phyloP scores from a whole-genome alignment of 2,888 invertebrate genomes.

The Troides aeacus region DNA sequence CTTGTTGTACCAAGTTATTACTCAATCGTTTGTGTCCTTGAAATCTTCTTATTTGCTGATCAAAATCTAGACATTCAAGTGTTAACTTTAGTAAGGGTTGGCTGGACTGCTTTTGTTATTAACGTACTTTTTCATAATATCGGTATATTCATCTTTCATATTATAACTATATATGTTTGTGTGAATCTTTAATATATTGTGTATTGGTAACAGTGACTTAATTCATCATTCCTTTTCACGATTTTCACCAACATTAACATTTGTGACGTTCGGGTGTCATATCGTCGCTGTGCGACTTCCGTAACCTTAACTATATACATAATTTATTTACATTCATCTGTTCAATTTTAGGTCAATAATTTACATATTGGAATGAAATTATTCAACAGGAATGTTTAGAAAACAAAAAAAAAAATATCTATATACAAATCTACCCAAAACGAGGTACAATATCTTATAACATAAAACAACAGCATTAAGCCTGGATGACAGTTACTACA shows the following conservation, averaged over 20 bases:
- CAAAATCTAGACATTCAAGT: neutral
- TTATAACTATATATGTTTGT: conserved; percentile 8
- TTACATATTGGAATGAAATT: conserved; percentile 71
- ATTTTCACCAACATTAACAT: conserved; percentile 47
- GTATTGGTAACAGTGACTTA: conserved; percentile 29
- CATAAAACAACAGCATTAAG: conserved; percentile 65
- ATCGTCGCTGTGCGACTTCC: conserved; percentile 71
- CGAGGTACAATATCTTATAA: conserved; percentile 37
- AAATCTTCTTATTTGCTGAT: neutral
- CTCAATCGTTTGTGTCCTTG: conserved; percentile 1
- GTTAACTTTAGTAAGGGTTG: too few relatives aligned
- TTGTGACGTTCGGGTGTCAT: conserved; percentile 33
- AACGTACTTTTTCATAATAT: neutral
- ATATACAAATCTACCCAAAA: conserved; percentile 60
- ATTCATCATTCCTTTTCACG: conserved; percentile 49
- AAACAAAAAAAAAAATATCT: conserved; percentile 51
- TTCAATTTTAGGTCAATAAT: conserved; percentile 64
- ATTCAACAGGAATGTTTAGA: conserved; percentile 74
- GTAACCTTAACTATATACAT: conserved; percentile 73
- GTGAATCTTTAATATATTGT: conserved; percentile 18
- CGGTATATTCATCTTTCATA: conserved; percentile 1
- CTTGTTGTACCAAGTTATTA: conserved; percentile 19
- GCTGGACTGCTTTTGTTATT: neutral
- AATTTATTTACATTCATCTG: conserved; percentile 72
- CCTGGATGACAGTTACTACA: conserved; percentile 58